Evolutionary conservation across 1,140 invertebrate genomes (phyloP).

Genomic region (Dreissena rostriformis): DNA sequence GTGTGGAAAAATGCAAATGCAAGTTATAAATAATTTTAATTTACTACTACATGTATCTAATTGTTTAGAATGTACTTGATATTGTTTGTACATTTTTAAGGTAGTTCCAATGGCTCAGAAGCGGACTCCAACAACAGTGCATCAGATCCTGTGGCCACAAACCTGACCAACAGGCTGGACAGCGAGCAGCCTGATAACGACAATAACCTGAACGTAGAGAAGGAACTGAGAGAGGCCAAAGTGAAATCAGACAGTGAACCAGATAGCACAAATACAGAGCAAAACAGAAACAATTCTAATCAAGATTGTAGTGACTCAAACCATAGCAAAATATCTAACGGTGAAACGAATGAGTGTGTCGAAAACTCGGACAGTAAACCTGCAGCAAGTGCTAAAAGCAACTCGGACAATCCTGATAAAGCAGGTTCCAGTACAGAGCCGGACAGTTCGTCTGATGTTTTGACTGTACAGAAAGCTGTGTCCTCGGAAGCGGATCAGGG

Average conservation of each 20-base stretch:
- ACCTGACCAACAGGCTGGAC: slow-evolving; percentile 65
- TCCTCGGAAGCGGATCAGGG: background rate
- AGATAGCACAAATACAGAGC: slow-evolving; percentile 29
- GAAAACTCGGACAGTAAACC: background rate
- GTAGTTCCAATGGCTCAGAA: background rate
- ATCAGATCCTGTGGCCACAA: slow-evolving; percentile 30
- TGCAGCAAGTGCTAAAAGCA: slow-evolving; percentile 7
- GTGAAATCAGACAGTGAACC: slow-evolving; percentile 19
- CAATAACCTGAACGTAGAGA: slow-evolving; percentile 76
- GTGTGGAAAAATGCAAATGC: too few species aligned
- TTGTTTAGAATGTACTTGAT: too few species aligned
- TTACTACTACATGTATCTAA: too few species aligned
- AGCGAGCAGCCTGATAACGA: slow-evolving; percentile 77
- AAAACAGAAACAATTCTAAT: slow-evolving; percentile 32
- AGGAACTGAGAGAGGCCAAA: slow-evolving; percentile 64
- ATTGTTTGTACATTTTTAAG: too few species aligned
- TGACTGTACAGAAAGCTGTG: background rate
- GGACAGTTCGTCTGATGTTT: slow-evolving; percentile 35
- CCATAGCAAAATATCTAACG: background rate
- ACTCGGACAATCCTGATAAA: background rate
- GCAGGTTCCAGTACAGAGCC: slow-evolving; percentile 2
- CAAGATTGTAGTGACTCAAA: slow-evolving; percentile 11
- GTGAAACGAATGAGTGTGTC: background rate
- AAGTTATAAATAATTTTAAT: too few species aligned
- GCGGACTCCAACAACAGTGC: slow-evolving; percentile 1